Evolutionary conservation across 2,888 invertebrate genomes (phyloP), one percentile per base, ranked within the genome.

Genomic region (Physocephala rufipes): DNA sequence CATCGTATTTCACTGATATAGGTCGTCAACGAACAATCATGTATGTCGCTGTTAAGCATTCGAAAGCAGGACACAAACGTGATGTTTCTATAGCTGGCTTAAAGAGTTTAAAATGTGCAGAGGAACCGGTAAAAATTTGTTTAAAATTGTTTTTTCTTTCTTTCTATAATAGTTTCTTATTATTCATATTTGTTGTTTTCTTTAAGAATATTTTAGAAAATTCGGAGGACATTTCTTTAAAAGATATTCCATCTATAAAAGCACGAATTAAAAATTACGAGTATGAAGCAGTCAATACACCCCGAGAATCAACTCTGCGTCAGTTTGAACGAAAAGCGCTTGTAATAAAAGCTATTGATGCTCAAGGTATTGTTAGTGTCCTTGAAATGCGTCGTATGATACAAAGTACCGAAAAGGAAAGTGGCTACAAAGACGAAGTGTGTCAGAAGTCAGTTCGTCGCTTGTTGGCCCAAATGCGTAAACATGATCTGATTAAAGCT

Each of bases 381-480:
- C 78, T 82, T 2, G 87, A 88, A 70, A 74, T 91, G 24, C 83
- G 87, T 70, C 88, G 87, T 82, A 82, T 87, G 68, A 88, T 92
- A 43, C 84, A 86, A 36, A 87, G 88, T 67, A 86, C 87, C 70
- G 91, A 91, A 82, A 84, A 86, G 70, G 85, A 86, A 63, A 82
- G 87, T 7, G 89, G 88, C 0, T 88, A 85, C 70, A 89, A 91
- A 61, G 92, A 92, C 80, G 89, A 89, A 74, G 79, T 86, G 13
- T 86, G 86, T 49, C 80, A 79, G 1, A 91, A 91, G 80, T 91
- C 93, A 0, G 79, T 93, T 28, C 80, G 87, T 9, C 87, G 92
- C 19, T 81, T 93, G 19, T 80, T 92, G 24, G 85, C 86, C 28
- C 87, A 88, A 70, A 83, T 94, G 71, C 87, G 88, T 81, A 85